These are phyloP conservation scores for Cydia strobilella DNA, from an alignment of 1,140 invertebrate genomes.

Conservation along the genomic window DNA sequence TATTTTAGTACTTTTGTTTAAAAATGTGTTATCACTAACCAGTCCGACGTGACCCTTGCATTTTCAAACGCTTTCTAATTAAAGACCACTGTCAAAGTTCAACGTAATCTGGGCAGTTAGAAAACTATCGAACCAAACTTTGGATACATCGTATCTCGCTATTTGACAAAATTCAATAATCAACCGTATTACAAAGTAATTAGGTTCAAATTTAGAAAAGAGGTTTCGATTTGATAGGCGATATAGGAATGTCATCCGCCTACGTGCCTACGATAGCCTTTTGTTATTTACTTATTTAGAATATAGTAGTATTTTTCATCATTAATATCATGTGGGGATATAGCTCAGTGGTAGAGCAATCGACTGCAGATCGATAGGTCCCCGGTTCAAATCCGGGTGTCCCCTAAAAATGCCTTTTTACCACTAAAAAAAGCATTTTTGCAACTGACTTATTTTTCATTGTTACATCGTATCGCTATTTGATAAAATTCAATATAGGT, in stretches of 20 bases:
- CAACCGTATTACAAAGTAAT: background rate
- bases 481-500: too few species aligned
- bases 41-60: background rate
- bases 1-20: background rate
- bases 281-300: constrained; percentile 33
- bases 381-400: constrained; percentile 52
- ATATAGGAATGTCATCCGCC: constrained; percentile 23
- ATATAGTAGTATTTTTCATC: constrained; percentile 23
- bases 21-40: constrained; percentile 5
- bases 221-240: background rate
- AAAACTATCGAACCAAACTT: constrained; percentile 4
- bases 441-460: too few species aligned
- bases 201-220: background rate
- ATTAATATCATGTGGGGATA: constrained; percentile 28
- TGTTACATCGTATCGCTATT: too few species aligned
- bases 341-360: constrained; percentile 42
- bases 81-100: background rate
- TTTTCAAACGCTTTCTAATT: background rate
- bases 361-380: constrained; percentile 51
- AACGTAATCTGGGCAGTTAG: background rate
- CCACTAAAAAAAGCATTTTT: too few species aligned
- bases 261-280: constrained; percentile 32
- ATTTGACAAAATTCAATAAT: background rate
- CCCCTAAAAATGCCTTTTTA: constrained; percentile 32
- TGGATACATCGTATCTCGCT: background rate